A percentile compares a stretch with the other conserved stretches of the same genome.
Conservation (phyloP, 2,888 invertebrate species). For the Drosophila rellima region DNA sequence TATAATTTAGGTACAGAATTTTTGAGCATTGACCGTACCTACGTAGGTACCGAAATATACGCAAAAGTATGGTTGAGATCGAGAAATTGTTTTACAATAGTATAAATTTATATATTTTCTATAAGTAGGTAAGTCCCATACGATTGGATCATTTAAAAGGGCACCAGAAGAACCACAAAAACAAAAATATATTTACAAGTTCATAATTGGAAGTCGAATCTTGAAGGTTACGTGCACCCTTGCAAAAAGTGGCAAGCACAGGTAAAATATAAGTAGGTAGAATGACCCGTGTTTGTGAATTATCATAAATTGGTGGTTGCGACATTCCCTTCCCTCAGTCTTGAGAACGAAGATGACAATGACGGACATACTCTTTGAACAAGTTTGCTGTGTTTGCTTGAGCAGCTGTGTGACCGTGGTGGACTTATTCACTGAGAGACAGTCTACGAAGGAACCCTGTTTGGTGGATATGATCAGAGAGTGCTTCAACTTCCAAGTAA, state of each 20-base stretch:
- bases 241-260: too few relatives aligned
- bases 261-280: background rate
- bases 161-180: too few relatives aligned
- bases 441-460: background rate
- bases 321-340: background rate
- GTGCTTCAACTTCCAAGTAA: constrained; percentile 1
- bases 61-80: too few relatives aligned
- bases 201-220: background rate
- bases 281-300: background rate
- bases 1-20: too few relatives aligned
- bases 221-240: too few relatives aligned
- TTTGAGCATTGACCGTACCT: too few relatives aligned
- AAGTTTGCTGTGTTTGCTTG: constrained; percentile 2
- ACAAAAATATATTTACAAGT: too few relatives aligned
- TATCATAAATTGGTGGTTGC: constrained; percentile 1
- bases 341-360: background rate
- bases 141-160: too few relatives aligned
- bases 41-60: too few relatives aligned
- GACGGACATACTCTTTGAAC: background rate
- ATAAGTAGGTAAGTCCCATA: too few relatives aligned
- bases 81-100: too few relatives aligned
- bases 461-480: constrained; percentile 2
- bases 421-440: background rate
- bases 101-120: too few relatives aligned
- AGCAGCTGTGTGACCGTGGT: background rate